Percentiles rank a stretch among this genome's conserved stretches.
These are phyloP conservation scores for Vulpes lagopus DNA, from an alignment of 2,113 vertebrate genomes.

Conservation along the genomic window DNA sequence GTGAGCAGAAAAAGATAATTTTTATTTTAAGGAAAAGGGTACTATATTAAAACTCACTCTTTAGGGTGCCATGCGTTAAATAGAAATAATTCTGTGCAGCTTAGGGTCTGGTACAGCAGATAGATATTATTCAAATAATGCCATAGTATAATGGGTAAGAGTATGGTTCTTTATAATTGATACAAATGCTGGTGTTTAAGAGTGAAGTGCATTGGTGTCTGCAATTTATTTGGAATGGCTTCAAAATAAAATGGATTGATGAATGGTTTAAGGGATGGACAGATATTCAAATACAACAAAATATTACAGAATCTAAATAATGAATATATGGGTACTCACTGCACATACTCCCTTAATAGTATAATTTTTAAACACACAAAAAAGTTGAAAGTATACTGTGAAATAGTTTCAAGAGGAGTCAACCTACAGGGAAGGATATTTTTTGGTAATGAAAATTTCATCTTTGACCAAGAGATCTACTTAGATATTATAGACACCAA, in stretches of 20 bases:
- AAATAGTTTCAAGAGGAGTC: not conserved
- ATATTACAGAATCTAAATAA: conserved; percentile 30
- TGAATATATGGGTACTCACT: not conserved
- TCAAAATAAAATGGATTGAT: conserved; percentile 16
- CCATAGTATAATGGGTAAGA: not conserved
- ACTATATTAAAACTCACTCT: conserved; percentile 40
- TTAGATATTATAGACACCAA: not conserved
- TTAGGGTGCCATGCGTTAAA: not conserved
- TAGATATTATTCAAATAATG: not conserved
- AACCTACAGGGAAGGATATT: not conserved
- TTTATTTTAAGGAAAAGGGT: conserved; percentile 36
- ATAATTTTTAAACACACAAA: not conserved
- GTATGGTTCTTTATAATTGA: not conserved
- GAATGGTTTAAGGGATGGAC: not conserved
- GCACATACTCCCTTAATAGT: not conserved
- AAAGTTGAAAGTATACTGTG: not conserved
- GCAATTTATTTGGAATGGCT: conserved; percentile 40
- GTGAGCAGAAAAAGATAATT: not conserved
- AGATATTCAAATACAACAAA: conserved; percentile 29
- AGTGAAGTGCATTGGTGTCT: not conserved
- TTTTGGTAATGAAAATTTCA: conserved; percentile 1
- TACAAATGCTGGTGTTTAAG: not conserved
- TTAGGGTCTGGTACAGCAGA: not conserved
- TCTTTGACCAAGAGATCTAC: not conserved
- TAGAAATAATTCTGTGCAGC: not conserved